Percentiles rank a stretch among this genome's conserved stretches.
phyloP scores from a whole-genome alignment of 2,888 invertebrate species.

The Anthophora plumipes region DNA sequence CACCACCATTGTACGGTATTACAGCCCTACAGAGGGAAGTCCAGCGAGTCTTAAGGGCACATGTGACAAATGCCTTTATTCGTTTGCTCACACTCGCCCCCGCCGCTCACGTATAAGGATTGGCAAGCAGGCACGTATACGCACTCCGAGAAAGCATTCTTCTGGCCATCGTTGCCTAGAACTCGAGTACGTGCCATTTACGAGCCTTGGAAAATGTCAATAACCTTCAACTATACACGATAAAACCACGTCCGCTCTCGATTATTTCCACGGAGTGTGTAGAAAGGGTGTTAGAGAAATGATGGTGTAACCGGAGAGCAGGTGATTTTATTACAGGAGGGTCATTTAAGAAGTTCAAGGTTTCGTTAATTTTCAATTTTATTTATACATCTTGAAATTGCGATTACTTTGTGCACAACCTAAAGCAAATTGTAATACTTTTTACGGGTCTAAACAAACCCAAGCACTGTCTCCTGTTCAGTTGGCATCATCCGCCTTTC shows the following conservation, averaged over 20 bases:
- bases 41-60: conserved; percentile 56
- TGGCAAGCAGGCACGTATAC: conserved; percentile 53
- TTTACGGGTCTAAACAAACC: too few relatives aligned
- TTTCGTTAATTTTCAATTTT: too few relatives aligned
- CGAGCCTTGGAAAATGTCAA: conserved; percentile 44
- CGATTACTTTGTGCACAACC: too few relatives aligned
- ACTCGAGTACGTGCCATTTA: conserved; percentile 56
- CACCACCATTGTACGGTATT: conserved; percentile 67
- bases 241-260: not conserved
- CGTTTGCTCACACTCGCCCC: conserved; percentile 46
- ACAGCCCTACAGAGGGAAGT: conserved; percentile 54
- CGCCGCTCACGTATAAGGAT: conserved; percentile 16
- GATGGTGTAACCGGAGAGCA: too few relatives aligned
- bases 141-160: conserved; percentile 49
- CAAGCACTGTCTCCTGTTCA: too few relatives aligned
- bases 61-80: conserved; percentile 73
- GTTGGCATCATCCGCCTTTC: too few relatives aligned
- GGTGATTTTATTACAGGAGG: too few relatives aligned
- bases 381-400: too few relatives aligned
- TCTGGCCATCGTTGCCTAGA: conserved; percentile 34
- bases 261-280: not conserved
- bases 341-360: too few relatives aligned
- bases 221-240: conserved; percentile 19
- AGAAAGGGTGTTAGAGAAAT: too few relatives aligned
- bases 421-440: too few relatives aligned